Evolutionary conservation across 1,140 invertebrate genomes (phyloP), one percentile per base, ranked within the genome.

Genomic region (Papilio dardanus): DNA sequence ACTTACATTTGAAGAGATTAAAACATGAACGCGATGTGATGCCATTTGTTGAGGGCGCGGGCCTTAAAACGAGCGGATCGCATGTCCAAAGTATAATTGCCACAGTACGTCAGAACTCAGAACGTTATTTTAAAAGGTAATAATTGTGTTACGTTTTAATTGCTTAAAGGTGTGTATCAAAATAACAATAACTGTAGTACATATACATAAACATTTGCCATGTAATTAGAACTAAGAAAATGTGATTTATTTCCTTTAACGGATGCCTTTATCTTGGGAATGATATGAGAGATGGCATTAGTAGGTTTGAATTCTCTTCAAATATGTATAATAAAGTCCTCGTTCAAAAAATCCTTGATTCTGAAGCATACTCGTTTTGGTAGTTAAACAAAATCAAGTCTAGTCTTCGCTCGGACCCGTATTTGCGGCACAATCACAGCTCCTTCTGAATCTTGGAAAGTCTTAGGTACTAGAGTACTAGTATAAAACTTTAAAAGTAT

Each of bases 41-140:
- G 54, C 21, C 54, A 28, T 58, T 58, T 58, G 54, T 50, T 50
- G 14, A 58, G 54, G 54, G 54, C 10, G 54, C 21, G 54, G 54
- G 77, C 68, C 65, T 33, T 37, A 16, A 81, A 81, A 81, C 77
- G 80, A 81, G 77, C 80, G 77, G 54, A 79, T 81, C 67, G 80
- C 80, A 79, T 81, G 80, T 76, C 71, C 31, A 35, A 33, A 42
- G 73, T 66, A 67, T 77, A 73, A 62, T 74, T 46, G n/a, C 31
- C 33, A 42, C 71, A 35, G 71, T 75, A 68, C 71, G 19, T 76
- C 40, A 66, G 50, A 67, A 37, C 28, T 76, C 40, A 66, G 50
- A 67, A 37, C 28, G 33, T 75, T 42, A 69, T 67, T 71, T 71
- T 74, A 37, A 79, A 77, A 75, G 62, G 68, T 79, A 79, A 77